Conservation (phyloP, 1,140 invertebrate genomes). For the Monochamus saltuarius region DNA sequence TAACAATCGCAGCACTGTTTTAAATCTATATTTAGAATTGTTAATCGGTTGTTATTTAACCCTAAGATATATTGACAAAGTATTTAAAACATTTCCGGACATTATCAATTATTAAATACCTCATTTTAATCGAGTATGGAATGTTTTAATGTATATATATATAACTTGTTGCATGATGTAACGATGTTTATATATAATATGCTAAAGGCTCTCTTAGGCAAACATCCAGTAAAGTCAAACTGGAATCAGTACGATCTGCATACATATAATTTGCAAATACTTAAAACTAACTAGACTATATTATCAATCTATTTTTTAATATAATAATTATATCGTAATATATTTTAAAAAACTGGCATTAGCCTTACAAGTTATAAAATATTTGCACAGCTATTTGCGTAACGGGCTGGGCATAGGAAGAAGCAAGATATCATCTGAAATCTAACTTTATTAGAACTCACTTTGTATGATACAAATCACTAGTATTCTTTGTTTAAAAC, state of each 20-base stretch:
- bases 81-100: slow-evolving; percentile 37
- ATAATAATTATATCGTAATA: slow-evolving; percentile 36
- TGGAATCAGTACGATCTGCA: slow-evolving; percentile 45
- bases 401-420: slow-evolving; percentile 24
- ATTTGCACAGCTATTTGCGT: slow-evolving; percentile 36
- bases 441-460: slow-evolving; percentile 31
- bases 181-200: slow-evolving; percentile 41
- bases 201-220: slow-evolving; percentile 51
- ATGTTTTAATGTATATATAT: slow-evolving; percentile 47
- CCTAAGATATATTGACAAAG: slow-evolving; percentile 45
- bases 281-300: slow-evolving; percentile 45
- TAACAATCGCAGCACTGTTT: slow-evolving; percentile 45
- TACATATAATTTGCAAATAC: slow-evolving; percentile 46
- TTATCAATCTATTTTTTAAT: slow-evolving; percentile 36
- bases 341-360: slow-evolving; percentile 45
- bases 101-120: slow-evolving; percentile 40
- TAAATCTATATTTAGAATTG: slow-evolving; percentile 49
- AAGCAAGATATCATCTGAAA: slow-evolving; percentile 37
- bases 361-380: slow-evolving; percentile 44
- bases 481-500: slow-evolving; percentile 15
- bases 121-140: slow-evolving; percentile 41
- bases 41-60: slow-evolving; percentile 42
- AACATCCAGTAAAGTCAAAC: slow-evolving; percentile 45
- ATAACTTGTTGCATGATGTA: slow-evolving; percentile 39
- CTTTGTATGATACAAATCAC: slow-evolving; percentile 21